These are phyloP conservation scores for Montipora capitata DNA, from an alignment of 92 coral and sea anemone species.

Conservation along the genomic window DNA sequence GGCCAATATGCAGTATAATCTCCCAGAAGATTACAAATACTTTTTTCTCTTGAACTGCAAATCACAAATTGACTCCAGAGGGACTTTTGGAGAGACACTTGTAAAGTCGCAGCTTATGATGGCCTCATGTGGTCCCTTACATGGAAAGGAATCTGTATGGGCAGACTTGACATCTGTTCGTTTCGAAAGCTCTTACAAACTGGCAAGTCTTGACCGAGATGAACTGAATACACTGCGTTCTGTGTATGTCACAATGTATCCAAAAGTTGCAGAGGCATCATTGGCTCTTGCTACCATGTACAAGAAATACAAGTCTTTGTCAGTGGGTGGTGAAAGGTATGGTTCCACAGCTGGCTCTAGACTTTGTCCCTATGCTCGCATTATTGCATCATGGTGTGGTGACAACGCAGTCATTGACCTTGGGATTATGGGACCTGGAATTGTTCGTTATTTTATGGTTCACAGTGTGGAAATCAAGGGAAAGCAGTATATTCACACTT, in stretches of 20 bases:
- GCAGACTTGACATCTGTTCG: conserved; percentile 30
- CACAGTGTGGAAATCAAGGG: conserved; percentile 40
- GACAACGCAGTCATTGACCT: conserved; percentile 38
- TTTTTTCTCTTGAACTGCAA: too few species aligned
- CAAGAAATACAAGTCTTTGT: conserved; percentile 59
- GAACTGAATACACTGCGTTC: conserved; percentile 33
- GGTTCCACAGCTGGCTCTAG: conserved; percentile 38
- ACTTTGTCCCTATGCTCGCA: conserved; percentile 25
- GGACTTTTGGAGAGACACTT: too few species aligned
- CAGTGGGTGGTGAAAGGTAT: conserved; percentile 49
- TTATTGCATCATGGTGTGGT: conserved; percentile 66
- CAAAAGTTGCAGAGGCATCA: conserved; percentile 1
- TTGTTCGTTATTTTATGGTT: conserved; percentile 54
- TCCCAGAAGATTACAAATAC: too few species aligned
- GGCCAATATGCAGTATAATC: conserved; percentile 43
- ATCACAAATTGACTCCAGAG: too few species aligned
- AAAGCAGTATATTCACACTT: conserved; percentile 48
- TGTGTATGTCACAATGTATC: conserved; percentile 42
- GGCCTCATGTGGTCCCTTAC: conserved; percentile 24
- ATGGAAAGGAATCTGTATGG: conserved; percentile 45
- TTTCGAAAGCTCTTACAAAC: conserved; percentile 35
- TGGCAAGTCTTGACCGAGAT: conserved; percentile 37
- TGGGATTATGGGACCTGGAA: conserved; percentile 22
- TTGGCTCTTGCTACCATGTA: conserved; percentile 17
- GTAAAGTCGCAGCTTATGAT: too few species aligned